A percentile compares a stretch with the other conserved stretches of the same genome.
Evolutionary conservation across 2,888 invertebrate species (phyloP).

Genomic region (Mesopsocus fuscifrons): DNA sequence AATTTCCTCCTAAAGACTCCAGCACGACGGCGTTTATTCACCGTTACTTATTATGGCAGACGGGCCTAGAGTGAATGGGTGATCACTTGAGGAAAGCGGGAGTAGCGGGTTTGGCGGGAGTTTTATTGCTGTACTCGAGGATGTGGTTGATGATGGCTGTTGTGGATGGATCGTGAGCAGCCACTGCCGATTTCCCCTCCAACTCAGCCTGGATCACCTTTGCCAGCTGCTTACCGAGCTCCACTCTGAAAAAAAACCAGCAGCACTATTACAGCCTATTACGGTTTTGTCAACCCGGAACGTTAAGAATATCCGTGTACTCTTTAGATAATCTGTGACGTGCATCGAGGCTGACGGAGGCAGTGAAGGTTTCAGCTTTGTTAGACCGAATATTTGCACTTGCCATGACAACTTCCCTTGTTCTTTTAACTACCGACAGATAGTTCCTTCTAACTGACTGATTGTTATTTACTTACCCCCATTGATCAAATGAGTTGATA

Average conservation of each 20-base stretch:
- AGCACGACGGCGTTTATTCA: no score
- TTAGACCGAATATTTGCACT: no score
- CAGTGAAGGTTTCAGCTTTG: no score
- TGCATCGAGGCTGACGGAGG: no score
- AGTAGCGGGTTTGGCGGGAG: background rate
- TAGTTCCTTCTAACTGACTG: no score
- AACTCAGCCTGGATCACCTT: conserved; percentile 97
- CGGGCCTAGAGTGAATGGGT: no score
- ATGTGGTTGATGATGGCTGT: conserved; percentile 96
- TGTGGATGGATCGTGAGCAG: conserved; percentile 83
- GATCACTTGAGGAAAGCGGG: background rate
- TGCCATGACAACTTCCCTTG: no score
- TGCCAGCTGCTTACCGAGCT: conserved; percentile 94
- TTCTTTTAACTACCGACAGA: no score
- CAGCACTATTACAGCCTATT: background rate
- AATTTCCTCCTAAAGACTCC: no score
- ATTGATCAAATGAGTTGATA: conserved; percentile 98
- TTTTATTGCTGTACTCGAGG: conserved; percentile 11
- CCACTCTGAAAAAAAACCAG: conserved; percentile 57
- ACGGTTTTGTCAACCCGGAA: conserved; percentile 4
- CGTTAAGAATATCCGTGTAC: background rate
- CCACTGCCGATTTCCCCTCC: conserved; percentile 39
- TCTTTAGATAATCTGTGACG: no score
- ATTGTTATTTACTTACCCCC: conserved; percentile 84
- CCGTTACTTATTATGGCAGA: no score